A percentile compares a stretch with the other conserved stretches of the same genome.
Conservation (phyloP, 2,888 invertebrate species). For the Latrodectus elegans region DNA sequence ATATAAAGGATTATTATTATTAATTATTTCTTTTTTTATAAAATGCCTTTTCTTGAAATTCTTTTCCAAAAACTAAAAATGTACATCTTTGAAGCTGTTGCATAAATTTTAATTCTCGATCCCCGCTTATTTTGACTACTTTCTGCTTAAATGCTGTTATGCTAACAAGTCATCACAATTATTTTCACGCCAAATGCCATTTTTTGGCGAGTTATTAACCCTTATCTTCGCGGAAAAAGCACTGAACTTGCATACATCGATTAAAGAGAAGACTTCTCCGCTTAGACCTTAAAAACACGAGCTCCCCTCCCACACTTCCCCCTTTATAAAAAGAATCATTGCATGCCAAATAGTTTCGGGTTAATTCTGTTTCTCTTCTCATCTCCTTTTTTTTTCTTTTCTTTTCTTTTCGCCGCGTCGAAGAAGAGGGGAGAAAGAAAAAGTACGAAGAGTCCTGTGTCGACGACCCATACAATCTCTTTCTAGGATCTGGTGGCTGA, state of each 20-base stretch:
- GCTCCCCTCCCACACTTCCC: not conserved
- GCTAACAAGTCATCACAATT: not conserved
- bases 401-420: slow-evolving; percentile 4
- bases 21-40: too few relatives aligned
- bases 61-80: too few relatives aligned
- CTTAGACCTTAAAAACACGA: slow-evolving; percentile 1
- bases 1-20: too few relatives aligned
- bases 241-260: slow-evolving; percentile 31
- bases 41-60: too few relatives aligned
- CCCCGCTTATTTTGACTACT: too few relatives aligned
- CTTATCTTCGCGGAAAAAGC: slow-evolving; percentile 18
- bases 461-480: slow-evolving; percentile 52
- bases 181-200: not conserved
- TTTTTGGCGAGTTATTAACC: not conserved
- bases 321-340: not conserved
- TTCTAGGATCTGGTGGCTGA: slow-evolving; percentile 14
- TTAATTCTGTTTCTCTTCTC: slow-evolving; percentile 28
- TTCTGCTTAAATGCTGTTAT: too few relatives aligned
- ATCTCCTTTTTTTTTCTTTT: slow-evolving; percentile 7
- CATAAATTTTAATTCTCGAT: too few relatives aligned
- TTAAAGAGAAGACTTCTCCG: slow-evolving; percentile 10
- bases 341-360: slow-evolving; percentile 10
- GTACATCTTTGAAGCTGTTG: too few relatives aligned
- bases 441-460: slow-evolving; percentile 34
- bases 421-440: slow-evolving; percentile 11